phyloP scores from a whole-genome alignment of 2,797 vertebrate genomes.

The Caiman crocodilus region DNA sequence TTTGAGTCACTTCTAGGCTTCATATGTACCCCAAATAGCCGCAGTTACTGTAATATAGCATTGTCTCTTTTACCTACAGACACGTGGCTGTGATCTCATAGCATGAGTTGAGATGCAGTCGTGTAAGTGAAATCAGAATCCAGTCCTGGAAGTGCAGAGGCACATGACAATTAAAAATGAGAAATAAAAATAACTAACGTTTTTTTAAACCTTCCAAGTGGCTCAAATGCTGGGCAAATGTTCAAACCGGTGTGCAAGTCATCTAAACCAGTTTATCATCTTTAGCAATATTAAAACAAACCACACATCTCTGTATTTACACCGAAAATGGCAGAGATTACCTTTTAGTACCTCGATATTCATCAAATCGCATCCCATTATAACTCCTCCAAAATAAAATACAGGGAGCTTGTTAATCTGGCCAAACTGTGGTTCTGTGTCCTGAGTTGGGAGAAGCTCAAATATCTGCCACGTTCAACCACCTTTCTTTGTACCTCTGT shows the following conservation, averaged over 20 bases:
- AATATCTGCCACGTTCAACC: not conserved
- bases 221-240: not conserved
- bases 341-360: not conserved
- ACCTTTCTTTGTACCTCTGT: not conserved
- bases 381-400: not conserved
- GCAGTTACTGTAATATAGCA: not conserved
- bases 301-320: not conserved
- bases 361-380: not conserved
- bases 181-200: not conserved
- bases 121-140: fast-evolving
- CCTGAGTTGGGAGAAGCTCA: not conserved
- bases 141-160: not conserved
- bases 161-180: not conserved
- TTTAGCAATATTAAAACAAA: not conserved
- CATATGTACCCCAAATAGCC: fast-evolving
- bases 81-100: fast-evolving
- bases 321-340: not conserved
- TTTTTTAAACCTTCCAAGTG: not conserved
- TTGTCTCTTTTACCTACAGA: fast-evolving
- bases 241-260: not conserved
- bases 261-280: not conserved
- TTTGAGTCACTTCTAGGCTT: not conserved
- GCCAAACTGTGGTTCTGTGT: not conserved
- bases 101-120: not conserved
- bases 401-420: not conserved